phyloP scores from a whole-genome alignment of 2,797 vertebrate genomes.

The Oryzias dopingdopingensis region DNA sequence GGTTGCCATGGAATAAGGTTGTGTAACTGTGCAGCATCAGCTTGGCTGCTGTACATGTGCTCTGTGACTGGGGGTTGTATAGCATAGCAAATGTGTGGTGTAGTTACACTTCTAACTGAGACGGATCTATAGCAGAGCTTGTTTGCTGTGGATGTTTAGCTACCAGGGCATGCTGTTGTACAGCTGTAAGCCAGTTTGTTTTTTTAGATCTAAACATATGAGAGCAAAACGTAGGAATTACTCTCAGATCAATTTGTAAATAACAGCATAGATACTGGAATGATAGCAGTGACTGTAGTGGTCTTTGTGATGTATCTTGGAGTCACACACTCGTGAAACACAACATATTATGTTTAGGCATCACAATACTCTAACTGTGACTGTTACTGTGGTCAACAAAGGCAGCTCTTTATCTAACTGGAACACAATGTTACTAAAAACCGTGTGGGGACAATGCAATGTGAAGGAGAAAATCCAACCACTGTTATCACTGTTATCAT shows the following conservation, averaged over 20 bases:
- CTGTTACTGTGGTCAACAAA: conserved; percentile 58
- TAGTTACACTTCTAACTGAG: conserved; percentile 52
- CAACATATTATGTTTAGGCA: conserved; percentile 54
- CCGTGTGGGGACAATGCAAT: conserved; percentile 44
- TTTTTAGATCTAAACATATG: conserved; percentile 37
- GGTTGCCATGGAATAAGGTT: conserved; percentile 70
- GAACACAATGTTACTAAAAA: conserved; percentile 48
- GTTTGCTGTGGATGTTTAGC: conserved; percentile 64
- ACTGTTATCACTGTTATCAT: conserved; percentile 23
- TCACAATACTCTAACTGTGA: conserved; percentile 65
- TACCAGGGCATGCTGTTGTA: conserved; percentile 41
- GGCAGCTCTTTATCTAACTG: conserved; percentile 65
- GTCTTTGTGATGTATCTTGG: conserved; percentile 74
- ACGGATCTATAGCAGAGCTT: conserved; percentile 47
- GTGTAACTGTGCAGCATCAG: conserved; percentile 61
- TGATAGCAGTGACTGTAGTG: conserved; percentile 71
- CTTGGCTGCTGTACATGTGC: conserved; percentile 66
- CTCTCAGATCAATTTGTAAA: conserved; percentile 68
- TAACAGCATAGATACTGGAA: conserved; percentile 66
- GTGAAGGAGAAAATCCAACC: conserved; percentile 30
- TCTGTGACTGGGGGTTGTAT: conserved; percentile 55
- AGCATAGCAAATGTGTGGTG: conserved; percentile 54
- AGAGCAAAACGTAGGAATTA: conserved; percentile 36
- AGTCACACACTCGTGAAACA: conserved; percentile 64
- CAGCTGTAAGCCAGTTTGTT: conserved; percentile 32